Conservation (phyloP, 2,797 vertebrate genomes). For the Masticophis lateralis region DNA sequence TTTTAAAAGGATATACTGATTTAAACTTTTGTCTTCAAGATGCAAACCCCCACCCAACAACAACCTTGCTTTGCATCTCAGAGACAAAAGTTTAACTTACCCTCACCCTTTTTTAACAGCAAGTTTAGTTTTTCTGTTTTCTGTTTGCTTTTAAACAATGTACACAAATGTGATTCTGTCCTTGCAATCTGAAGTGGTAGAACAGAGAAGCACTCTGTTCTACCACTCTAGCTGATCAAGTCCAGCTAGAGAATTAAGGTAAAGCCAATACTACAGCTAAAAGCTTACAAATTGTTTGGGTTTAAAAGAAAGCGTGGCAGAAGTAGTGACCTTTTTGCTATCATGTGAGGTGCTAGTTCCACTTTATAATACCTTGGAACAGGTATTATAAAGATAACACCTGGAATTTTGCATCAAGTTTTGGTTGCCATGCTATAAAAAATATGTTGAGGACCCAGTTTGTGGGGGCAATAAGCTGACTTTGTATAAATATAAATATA, state of each 20-base stretch:
- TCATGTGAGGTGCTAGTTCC: background rate
- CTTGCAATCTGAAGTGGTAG: background rate
- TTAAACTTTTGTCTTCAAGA: background rate
- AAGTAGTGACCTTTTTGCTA: background rate
- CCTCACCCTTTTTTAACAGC: background rate
- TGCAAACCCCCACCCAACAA: background rate
- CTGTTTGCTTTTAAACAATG: background rate
- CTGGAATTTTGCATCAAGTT: background rate
- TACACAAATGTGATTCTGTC: background rate
- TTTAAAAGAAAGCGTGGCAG: background rate
- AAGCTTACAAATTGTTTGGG: background rate
- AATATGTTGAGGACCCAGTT: no score
- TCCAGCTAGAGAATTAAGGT: background rate
- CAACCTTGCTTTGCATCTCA: background rate
- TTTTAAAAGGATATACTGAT: background rate
- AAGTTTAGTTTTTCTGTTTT: background rate
- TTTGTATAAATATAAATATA: no score
- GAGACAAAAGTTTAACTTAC: background rate
- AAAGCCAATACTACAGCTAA: background rate
- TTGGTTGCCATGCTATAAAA: no score
- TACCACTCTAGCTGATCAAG: no score
- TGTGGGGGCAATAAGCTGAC: no score
- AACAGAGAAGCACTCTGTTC: background rate
- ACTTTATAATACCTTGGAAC: background rate
- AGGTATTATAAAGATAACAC: background rate